phyloP scores from a whole-genome alignment of 2,113 vertebrate genomes.

The Clarias macrocephalus region DNA sequence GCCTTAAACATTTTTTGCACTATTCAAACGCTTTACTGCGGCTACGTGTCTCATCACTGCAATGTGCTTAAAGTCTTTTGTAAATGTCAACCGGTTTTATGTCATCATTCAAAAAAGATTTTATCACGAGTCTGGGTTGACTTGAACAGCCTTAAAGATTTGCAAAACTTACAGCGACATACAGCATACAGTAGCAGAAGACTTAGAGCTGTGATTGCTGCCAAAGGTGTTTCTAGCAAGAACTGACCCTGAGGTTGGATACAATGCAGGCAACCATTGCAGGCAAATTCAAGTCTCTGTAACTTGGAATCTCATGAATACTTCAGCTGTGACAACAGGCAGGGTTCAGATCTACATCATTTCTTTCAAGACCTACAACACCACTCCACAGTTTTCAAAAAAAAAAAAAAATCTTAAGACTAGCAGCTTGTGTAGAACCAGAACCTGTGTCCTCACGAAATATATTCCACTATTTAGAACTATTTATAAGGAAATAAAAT shows the following conservation, averaged over 20 bases:
- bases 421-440: not conserved
- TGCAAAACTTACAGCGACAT: not conserved
- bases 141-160: not conserved
- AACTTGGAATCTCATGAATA: not conserved
- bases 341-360: not conserved
- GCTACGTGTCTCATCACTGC: too few relatives aligned
- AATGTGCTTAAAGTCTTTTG: too few relatives aligned
- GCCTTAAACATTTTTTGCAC: too few relatives aligned
- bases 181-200: not conserved
- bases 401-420: not conserved
- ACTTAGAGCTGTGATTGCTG: not conserved
- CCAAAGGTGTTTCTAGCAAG: not conserved
- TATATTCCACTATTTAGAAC: not conserved
- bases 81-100: too few relatives aligned
- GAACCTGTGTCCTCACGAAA: not conserved
- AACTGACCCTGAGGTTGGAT: not conserved
- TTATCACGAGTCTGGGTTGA: too few relatives aligned
- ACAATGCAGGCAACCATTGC: not conserved
- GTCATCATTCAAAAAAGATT: too few relatives aligned
- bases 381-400: not conserved
- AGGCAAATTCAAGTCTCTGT: not conserved
- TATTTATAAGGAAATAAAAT: not conserved
- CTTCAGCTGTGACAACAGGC: not conserved
- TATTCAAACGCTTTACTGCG: too few relatives aligned
- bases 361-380: not conserved